phyloP scores from a whole-genome alignment of 2,888 invertebrate genomes.

The Alsophila aescularia region DNA sequence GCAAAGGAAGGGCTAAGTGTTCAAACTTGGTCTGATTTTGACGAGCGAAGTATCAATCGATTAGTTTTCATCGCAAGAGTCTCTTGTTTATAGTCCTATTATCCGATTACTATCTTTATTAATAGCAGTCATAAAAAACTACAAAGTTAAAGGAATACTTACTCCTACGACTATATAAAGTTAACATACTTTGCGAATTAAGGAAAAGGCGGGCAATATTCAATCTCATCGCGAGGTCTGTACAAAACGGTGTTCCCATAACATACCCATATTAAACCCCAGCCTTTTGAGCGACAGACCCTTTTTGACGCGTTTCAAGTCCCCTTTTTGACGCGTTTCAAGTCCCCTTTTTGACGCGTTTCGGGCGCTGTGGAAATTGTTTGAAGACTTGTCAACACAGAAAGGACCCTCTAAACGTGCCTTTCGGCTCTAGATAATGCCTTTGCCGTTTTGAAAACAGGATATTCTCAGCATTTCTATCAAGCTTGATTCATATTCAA shows the following conservation, averaged over 20 bases:
- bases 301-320: too few relatives aligned
- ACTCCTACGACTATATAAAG: background rate
- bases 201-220: background rate
- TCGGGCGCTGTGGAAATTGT: background rate
- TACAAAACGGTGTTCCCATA: slow-evolving; percentile 8
- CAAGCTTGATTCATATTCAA: too few relatives aligned
- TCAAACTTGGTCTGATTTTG: too few relatives aligned
- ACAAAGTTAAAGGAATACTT: background rate
- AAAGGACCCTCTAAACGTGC: too few relatives aligned
- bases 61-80: too few relatives aligned
- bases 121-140: background rate
- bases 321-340: background rate
- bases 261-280: slow-evolving; percentile 3
- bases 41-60: too few relatives aligned
- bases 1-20: too few relatives aligned
- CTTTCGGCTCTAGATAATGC: too few relatives aligned
- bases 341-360: background rate
- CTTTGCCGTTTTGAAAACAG: too few relatives aligned
- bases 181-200: background rate
- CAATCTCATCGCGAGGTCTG: background rate
- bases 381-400: background rate
- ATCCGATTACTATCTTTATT: background rate
- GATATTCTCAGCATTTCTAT: too few relatives aligned
- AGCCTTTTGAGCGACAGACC: background rate
- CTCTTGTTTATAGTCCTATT: background rate